These are phyloP conservation scores for Osedax fenrisi DNA, from an alignment of 2,888 invertebrate genomes.

Conservation along the genomic window DNA sequence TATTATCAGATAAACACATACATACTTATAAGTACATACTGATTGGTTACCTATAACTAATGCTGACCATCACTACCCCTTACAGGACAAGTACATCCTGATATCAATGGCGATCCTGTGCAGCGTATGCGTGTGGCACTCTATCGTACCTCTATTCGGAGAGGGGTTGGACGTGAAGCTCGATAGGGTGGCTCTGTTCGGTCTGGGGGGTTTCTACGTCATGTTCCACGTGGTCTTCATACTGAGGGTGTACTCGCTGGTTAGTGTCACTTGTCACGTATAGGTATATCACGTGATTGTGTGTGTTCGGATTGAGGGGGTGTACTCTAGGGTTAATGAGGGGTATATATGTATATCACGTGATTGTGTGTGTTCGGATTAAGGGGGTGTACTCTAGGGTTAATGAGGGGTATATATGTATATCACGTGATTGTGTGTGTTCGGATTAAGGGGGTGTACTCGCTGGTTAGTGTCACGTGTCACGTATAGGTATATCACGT, in stretches of 20 bases:
- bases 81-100: slow-evolving; percentile 39
- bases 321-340: neutral
- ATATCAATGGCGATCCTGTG: slow-evolving; percentile 39
- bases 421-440: neutral
- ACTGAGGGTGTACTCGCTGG: slow-evolving; percentile 43
- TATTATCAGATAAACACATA: too few species aligned
- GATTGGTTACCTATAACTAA: too few species aligned
- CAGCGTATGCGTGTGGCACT: slow-evolving; percentile 38
- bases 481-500: too few species aligned
- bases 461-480: neutral
- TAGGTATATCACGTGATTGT: too few species aligned
- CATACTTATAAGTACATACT: too few species aligned
- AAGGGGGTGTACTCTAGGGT: neutral
- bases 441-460: neutral
- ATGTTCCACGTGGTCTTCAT: slow-evolving; percentile 44
- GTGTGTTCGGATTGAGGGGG: neutral
- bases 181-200: slow-evolving; percentile 33
- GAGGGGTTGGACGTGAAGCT: slow-evolving; percentile 25
- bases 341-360: too few species aligned
- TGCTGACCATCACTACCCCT: too few species aligned
- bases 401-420: too few species aligned
- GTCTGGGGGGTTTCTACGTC: slow-evolving; percentile 39
- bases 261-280: slow-evolving; percentile 39
- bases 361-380: neutral
- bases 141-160: slow-evolving; percentile 35